These are phyloP conservation scores for Ondatra zibethicus DNA, from an alignment of 2,113 vertebrate species.

Conservation along the genomic window DNA sequence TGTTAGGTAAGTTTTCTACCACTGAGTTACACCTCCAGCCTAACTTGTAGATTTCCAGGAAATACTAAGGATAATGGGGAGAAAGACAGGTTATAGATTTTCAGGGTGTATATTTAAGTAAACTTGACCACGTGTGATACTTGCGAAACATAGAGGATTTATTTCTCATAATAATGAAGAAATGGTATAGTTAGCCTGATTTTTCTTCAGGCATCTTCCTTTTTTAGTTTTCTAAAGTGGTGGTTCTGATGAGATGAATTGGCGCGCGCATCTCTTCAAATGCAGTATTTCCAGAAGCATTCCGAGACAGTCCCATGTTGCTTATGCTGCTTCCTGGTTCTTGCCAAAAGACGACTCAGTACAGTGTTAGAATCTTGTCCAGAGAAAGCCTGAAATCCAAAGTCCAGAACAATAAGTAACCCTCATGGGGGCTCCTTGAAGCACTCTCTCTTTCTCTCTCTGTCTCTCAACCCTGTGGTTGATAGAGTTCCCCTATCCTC, in stretches of 20 bases:
- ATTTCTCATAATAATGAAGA: constrained; percentile 77
- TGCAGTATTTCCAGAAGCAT: constrained; percentile 90
- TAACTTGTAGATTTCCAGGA: neutral
- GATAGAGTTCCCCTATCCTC: neutral
- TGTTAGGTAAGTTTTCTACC: neutral
- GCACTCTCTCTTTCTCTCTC: fast-evolving
- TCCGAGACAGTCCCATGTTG: constrained; percentile 82
- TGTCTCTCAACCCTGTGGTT: no score
- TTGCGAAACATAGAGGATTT: constrained; percentile 84
- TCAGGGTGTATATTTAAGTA: neutral
- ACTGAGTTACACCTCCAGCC: neutral
- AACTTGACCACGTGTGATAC: constrained; percentile 60
- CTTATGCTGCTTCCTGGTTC: constrained; percentile 81
- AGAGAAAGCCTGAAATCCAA: constrained; percentile 74
- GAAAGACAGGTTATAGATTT: neutral
- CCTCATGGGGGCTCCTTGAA: neutral
- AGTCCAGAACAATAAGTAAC: neutral
- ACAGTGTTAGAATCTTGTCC: constrained; percentile 73
- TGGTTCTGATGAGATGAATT: constrained; percentile 63
- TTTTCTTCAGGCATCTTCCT: constrained; percentile 55
- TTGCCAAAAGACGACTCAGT: constrained; percentile 79
- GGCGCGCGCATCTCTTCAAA: constrained; percentile 68
- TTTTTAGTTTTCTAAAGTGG: constrained; percentile 31
- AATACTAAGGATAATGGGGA: neutral
- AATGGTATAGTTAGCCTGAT: constrained; percentile 4